Percentiles rank a stretch among this genome's conserved stretches.
These are phyloP conservation scores for Hypena proboscidalis DNA, from an alignment of 2,888 invertebrate species.

Conservation along the genomic window DNA sequence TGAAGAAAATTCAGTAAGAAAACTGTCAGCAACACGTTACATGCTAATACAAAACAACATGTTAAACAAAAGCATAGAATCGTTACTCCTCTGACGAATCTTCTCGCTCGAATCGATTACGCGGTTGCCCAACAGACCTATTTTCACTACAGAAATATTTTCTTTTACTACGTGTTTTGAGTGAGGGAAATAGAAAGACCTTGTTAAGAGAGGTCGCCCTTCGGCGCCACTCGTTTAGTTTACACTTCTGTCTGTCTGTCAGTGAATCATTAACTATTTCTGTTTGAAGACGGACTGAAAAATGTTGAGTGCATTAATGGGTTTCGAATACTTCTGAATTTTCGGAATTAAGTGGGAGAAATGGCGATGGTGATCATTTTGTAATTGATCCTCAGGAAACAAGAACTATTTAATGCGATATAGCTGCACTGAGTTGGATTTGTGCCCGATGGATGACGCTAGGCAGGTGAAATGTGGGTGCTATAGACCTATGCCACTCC, in stretches of 20 bases:
- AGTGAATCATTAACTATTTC: constrained; percentile 6
- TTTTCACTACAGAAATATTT: constrained; percentile 10
- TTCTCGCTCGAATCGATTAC: constrained; percentile 13
- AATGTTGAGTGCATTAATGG: neutral
- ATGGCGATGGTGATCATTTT: no score
- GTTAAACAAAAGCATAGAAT: neutral
- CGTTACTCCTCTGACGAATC: neutral
- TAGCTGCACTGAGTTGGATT: no score
- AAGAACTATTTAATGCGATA: no score
- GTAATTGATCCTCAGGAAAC: no score
- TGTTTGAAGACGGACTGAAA: neutral
- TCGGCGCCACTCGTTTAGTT: constrained; percentile 11
- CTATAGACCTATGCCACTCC: no score
- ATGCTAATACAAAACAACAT: constrained; percentile 6
- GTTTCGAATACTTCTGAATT: no score
- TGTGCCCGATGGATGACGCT: no score
- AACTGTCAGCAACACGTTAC: constrained; percentile 6
- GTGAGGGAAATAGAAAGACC: constrained; percentile 20
- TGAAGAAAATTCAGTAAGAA: neutral
- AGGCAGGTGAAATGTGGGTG: no score
- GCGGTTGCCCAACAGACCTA: constrained; percentile 4
- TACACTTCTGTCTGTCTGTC: constrained; percentile 11
- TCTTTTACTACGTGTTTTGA: constrained; percentile 5
- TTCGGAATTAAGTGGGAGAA: no score
- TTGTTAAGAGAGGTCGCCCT: constrained; percentile 23